Evolutionary conservation across 2,113 vertebrate genomes (phyloP), one percentile per base, ranked within the genome.

Genomic region (Vicugna pacos): DNA sequence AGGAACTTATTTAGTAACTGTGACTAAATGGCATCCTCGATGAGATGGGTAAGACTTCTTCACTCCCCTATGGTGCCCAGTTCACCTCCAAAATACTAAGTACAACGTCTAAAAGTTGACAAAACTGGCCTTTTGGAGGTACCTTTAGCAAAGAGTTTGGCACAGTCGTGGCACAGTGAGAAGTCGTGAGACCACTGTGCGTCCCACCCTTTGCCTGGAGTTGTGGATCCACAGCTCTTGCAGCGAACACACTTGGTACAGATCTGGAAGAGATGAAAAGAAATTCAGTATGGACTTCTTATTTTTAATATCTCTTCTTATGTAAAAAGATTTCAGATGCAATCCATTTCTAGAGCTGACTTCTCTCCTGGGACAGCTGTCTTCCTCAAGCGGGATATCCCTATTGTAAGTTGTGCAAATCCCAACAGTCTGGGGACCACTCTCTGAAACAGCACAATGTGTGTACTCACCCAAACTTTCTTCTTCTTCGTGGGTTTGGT

Each of bases 131-230:
- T 67, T 28, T 48, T 1, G 5, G 28, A 93, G 9, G 0, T 97
- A 99, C 99, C 99, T 99, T 99, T 99, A 98, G 99, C 99, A 96
- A 99, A 99, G 95, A 99, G 99, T 98, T 99, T 99, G 99, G 99
- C 99, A 99, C 99, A 99, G 88, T 99, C 99, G 3, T 99, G 99
- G 98, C 99, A 99, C 97, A 99, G 99, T 17, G 99, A 99, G 97
- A 99, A 99, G 98, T 99, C 99, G 38, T 99, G 99, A 97, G 99
- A 99, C 99, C 99, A 99, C 98, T 99, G 99, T 26, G 99, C 99
- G 62, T 99, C 99, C 99, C 99, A 99, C 73, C 99, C 99, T 98
- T 99, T 99, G 97, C 99, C 99, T 24, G 99, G 99, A 32, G 99
- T 99, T 32, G 99, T 99, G 19, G 99, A 99, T 70, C 99, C 99